Evolutionary conservation across 2,888 invertebrate genomes (phyloP).

Genomic region (Sesia apiformis): DNA sequence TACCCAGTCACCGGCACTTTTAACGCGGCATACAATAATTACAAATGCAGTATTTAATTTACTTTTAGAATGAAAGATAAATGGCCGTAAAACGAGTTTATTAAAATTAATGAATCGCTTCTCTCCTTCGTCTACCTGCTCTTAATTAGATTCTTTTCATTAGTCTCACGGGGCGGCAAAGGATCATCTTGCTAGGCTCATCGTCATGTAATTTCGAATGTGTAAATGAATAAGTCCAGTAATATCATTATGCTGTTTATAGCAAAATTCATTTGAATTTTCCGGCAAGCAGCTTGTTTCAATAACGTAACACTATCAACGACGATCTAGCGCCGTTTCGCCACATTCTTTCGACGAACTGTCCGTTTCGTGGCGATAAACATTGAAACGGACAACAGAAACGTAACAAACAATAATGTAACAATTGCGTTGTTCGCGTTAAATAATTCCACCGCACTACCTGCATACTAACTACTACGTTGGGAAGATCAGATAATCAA

Average conservation of each 20-base stretch:
- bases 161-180: too few relatives aligned
- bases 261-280: neutral
- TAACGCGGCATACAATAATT: too few relatives aligned
- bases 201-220: too few relatives aligned
- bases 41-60: too few relatives aligned
- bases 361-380: neutral
- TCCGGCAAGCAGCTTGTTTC: neutral
- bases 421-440: slow-evolving; percentile 15
- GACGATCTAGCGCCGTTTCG: neutral
- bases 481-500: slow-evolving; percentile 22
- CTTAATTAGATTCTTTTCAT: too few relatives aligned
- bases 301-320: neutral
- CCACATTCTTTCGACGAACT: neutral
- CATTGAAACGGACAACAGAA: neutral
- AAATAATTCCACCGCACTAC: slow-evolving; percentile 19
- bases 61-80: too few relatives aligned
- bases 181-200: too few relatives aligned
- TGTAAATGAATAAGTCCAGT: too few relatives aligned
- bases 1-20: too few relatives aligned
- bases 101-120: too few relatives aligned
- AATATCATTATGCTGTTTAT: neutral
- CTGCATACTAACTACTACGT: slow-evolving; percentile 19
- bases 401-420: slow-evolving; percentile 13
- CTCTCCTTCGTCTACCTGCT: too few relatives aligned
- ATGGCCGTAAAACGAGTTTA: too few relatives aligned